Evolutionary conservation across 2,113 vertebrate species (phyloP).

Genomic region (Colius striatus): DNA sequence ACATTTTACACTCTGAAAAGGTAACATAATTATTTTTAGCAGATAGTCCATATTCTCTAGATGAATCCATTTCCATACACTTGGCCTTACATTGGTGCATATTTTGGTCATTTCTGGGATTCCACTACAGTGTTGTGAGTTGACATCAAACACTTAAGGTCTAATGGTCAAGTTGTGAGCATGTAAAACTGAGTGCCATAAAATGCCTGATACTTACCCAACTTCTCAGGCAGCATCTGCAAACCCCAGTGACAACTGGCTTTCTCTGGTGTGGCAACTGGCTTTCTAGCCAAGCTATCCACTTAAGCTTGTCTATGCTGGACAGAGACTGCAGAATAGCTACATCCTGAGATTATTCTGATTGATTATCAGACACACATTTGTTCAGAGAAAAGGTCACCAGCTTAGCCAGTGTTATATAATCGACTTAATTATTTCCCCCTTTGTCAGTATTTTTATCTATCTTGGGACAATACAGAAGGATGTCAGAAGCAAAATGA

Average conservation of each 20-base stretch:
- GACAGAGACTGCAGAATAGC: background rate
- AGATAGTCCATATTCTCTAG: background rate
- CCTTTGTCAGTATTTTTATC: background rate
- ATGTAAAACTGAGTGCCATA: background rate
- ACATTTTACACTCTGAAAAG: background rate
- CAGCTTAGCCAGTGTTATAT: background rate
- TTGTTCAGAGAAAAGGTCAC: background rate
- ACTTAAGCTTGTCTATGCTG: background rate
- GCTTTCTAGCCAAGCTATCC: background rate
- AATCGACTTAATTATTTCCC: background rate
- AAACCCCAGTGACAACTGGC: background rate
- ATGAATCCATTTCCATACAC: background rate
- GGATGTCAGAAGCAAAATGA: background rate
- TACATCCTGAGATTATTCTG: background rate
- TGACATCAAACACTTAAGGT: background rate
- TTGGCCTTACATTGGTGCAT: background rate
- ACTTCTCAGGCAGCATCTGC: background rate
- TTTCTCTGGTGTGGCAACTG: background rate
- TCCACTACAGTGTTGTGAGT: background rate
- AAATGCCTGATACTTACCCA: background rate
- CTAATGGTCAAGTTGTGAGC: background rate
- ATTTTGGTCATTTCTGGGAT: background rate
- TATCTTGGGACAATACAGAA: background rate
- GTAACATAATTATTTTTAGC: background rate
- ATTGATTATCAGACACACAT: background rate